These are phyloP conservation scores for Harpalus rufipes DNA, from an alignment of 2,888 invertebrate species.

Conservation along the genomic window DNA sequence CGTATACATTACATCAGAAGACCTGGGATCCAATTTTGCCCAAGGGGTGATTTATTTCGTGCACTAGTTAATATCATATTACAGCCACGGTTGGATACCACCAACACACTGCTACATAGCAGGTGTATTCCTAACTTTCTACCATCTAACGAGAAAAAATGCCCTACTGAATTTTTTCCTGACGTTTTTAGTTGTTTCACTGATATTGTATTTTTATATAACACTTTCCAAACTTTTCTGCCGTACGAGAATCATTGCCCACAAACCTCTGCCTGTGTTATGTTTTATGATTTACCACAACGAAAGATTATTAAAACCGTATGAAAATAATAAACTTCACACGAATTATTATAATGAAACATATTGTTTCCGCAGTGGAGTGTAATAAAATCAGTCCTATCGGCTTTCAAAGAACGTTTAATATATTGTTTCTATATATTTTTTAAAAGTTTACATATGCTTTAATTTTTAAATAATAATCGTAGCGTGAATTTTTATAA, in stretches of 20 bases:
- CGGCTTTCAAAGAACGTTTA: too few relatives aligned
- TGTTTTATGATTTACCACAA: not conserved
- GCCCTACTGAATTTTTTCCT: conserved; percentile 20
- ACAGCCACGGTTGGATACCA: conserved; percentile 27
- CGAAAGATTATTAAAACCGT: not conserved
- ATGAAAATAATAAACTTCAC: not conserved
- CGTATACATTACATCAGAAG: conserved; percentile 56
- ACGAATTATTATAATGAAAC: not conserved
- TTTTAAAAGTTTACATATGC: too few relatives aligned
- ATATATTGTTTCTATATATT: too few relatives aligned
- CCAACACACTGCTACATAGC: conserved; percentile 9
- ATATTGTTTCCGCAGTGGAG: too few relatives aligned
- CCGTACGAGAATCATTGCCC: not conserved
- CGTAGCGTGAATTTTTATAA: too few relatives aligned
- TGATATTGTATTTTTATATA: conserved; percentile 38
- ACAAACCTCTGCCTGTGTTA: not conserved
- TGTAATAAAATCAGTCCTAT: too few relatives aligned
- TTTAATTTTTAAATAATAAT: too few relatives aligned
- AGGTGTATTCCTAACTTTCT: conserved; percentile 43
- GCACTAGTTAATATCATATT: conserved; percentile 61
- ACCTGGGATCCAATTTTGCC: conserved; percentile 60
- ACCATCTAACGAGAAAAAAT: conserved; percentile 38
- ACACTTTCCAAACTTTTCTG: not conserved
- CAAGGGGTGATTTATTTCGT: conserved; percentile 57
- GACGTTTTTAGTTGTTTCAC: conserved; percentile 36